Evolutionary conservation across 1,140 invertebrate species (phyloP), one percentile per base, ranked within the genome.

Genomic region (Agrypnia vestita): DNA sequence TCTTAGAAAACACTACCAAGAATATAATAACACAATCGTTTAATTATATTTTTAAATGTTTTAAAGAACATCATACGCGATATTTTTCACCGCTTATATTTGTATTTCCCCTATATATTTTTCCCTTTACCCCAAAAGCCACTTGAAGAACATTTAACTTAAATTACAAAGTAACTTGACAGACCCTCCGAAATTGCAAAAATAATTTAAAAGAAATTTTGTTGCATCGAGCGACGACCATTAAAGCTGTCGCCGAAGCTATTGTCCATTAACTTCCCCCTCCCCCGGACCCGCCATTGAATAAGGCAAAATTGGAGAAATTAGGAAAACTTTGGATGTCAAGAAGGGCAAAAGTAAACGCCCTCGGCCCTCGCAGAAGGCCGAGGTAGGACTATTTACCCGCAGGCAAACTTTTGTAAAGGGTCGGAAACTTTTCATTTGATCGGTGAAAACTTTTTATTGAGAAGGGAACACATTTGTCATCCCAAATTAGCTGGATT

Each of bases 221-320:
- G 25, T 35, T 35, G 25, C 25, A 35, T 35, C 25, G 25, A 35
- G 3, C 11, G 11, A 13, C 11, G 11, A 51, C 11, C 49, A 51
- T 12, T 15, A 25, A 35, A 64, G 9, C 61, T 64, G 61, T 64
- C 61, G 35, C 35, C 61, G 25, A 64, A n/a, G 10, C 61, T n/a
- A 64, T 64, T 64, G 61, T 64, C 25, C 25, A 64, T 35, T 64
- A 64, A 64, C 35, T 25, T 21, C 59, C 61, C 25, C 61, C 55
- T 19, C 15, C 10, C 15, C 55, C 55, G 1, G 8, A 59, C 17
- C 21, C 13, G 15, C 55, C 25, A 35, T 35, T 35, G 49, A 51
- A 15, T 51, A 13, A 15, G 11, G 61, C 21, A 19, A 64, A 64
- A 64, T 64, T 64, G 61, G 61, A 13, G 35, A 64, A 64, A 64